Conservation (phyloP, 2,888 invertebrate species). For the Cantharis nigra region DNA sequence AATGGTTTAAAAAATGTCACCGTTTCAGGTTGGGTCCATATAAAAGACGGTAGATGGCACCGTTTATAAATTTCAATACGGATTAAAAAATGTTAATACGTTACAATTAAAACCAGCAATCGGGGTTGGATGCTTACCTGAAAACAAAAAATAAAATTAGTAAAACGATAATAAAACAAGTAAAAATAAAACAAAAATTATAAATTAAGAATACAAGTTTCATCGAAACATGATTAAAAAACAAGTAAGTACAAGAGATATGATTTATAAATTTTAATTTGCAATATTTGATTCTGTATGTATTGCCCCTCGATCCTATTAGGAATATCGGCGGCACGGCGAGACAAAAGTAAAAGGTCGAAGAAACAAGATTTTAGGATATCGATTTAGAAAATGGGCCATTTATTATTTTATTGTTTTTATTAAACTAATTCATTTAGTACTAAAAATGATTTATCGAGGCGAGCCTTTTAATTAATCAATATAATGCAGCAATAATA, state of each 20-base stretch:
- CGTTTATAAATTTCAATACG: no score
- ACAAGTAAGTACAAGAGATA: neutral
- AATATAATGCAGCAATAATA: neutral
- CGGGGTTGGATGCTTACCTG: neutral
- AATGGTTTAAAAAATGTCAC: neutral
- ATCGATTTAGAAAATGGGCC: neutral
- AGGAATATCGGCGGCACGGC: neutral
- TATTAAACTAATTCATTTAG: conserved; percentile 2
- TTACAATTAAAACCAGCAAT: neutral
- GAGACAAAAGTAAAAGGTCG: neutral
- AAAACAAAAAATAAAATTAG: neutral
- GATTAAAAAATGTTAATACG: neutral
- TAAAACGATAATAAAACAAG: neutral
- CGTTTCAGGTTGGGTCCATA: neutral
- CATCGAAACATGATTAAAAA: neutral
- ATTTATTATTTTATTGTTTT: neutral
- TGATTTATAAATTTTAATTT: conserved; percentile 4
- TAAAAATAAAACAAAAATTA: neutral
- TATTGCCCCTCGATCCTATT: neutral
- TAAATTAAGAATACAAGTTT: neutral
- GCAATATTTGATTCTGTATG: neutral
- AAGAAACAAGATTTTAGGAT: conserved; percentile 2
- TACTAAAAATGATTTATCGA: conserved; percentile 1
- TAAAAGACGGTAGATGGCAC: neutral
- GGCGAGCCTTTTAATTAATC: neutral